Evolutionary conservation across 64 coral and sea anemone genomes (phyloP).

Genomic region (Actinia equina): DNA sequence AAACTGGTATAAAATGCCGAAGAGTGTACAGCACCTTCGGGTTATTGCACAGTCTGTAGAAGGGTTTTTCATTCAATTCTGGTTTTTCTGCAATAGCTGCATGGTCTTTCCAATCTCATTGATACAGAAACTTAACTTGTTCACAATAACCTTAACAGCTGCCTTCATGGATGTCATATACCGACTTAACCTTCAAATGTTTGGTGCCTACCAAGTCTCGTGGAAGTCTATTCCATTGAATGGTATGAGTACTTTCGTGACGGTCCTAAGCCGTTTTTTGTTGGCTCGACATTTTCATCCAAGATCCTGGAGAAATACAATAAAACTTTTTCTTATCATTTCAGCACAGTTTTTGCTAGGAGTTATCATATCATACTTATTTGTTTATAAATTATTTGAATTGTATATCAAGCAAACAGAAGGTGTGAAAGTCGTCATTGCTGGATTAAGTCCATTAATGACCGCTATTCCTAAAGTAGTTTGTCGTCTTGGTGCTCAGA

Average conservation of each 20-base stretch:
- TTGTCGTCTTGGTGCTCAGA: conserved; percentile 62
- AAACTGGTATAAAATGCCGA: conserved; percentile 49
- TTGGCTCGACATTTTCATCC: conserved; percentile 35
- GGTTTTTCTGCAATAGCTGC: conserved; percentile 31
- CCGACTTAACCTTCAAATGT: conserved; percentile 60
- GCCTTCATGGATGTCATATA: conserved; percentile 62
- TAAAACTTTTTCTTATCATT: conserved; percentile 32
- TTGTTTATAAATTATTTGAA: conserved; percentile 52
- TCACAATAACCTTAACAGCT: conserved; percentile 50
- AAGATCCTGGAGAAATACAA: conserved; percentile 14
- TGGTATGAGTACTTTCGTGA: conserved; percentile 8
- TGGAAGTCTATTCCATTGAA: conserved; percentile 76
- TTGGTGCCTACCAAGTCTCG: conserved; percentile 47
- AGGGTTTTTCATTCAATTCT: conserved; percentile 53
- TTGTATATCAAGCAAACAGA: conserved; percentile 36
- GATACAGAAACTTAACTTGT: conserved; percentile 58
- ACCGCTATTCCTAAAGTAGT: conserved; percentile 52
- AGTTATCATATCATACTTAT: conserved; percentile 6
- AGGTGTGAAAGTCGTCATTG: conserved; percentile 31
- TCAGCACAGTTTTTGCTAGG: conserved; percentile 52
- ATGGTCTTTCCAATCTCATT: conserved; percentile 45
- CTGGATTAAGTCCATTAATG: conserved; percentile 30
- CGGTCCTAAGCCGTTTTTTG: conserved; percentile 47
- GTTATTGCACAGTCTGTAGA: conserved; percentile 37
- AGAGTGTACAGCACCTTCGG: conserved; percentile 37